Percentiles rank a stretch among this genome's conserved stretches.
Conservation (phyloP, 2,888 invertebrate genomes). For the Schizaphis graminum region DNA sequence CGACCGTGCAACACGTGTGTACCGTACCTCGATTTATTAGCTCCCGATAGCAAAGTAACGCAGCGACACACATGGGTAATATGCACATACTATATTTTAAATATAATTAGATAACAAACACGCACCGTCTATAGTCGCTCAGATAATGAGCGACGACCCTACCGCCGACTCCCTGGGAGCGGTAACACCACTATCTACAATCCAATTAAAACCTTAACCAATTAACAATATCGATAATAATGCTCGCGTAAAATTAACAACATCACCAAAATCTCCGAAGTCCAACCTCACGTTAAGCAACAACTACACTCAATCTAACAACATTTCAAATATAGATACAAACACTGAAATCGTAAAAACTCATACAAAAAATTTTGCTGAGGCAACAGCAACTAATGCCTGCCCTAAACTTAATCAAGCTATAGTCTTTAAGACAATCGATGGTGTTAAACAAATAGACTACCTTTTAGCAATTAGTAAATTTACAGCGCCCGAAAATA, state of each 20-base stretch:
- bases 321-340: background rate
- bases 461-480: background rate
- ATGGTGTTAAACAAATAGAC: background rate
- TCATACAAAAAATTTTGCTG: background rate
- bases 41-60: background rate
- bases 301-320: background rate
- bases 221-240: background rate
- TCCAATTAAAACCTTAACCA: background rate
- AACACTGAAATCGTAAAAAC: background rate
- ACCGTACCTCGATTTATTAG: background rate
- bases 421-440: background rate
- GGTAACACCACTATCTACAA: background rate
- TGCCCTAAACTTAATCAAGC: background rate
- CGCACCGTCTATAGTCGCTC: background rate
- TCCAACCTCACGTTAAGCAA: background rate
- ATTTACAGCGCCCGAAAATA: too few relatives aligned
- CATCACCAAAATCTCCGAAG: background rate
- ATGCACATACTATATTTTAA: background rate
- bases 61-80: background rate
- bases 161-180: background rate
- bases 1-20: constrained; percentile 4
- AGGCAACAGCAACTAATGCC: background rate
- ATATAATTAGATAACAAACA: constrained; percentile 13
- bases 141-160: background rate
- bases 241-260: background rate